phyloP scores from a whole-genome alignment of 2,113 vertebrate genomes.

The Labeo rohita region DNA sequence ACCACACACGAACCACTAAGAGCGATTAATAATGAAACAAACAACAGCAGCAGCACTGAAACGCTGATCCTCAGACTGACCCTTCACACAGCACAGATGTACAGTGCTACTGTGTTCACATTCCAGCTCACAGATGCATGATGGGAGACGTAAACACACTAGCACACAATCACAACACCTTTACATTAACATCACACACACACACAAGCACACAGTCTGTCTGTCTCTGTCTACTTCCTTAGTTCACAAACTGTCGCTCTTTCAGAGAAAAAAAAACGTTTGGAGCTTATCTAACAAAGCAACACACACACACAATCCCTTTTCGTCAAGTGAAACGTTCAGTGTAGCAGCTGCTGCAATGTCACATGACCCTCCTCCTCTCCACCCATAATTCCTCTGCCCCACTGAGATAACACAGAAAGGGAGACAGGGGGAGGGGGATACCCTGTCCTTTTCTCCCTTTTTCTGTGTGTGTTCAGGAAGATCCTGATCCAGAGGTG shows the following conservation, averaged over 20 bases:
- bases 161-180: slow-evolving; percentile 50
- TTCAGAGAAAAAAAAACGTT: slow-evolving; percentile 66
- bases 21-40: slow-evolving; percentile 76
- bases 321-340: slow-evolving; percentile 73
- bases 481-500: slow-evolving; percentile 54
- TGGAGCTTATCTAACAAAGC: slow-evolving; percentile 81
- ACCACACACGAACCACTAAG: slow-evolving; percentile 71
- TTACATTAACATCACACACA: neutral
- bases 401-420: slow-evolving; percentile 73
- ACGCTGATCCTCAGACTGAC: slow-evolving; percentile 4
- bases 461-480: slow-evolving; percentile 36
- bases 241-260: slow-evolving; percentile 14
- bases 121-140: neutral
- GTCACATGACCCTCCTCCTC: slow-evolving; percentile 72
- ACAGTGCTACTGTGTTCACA: slow-evolving; percentile 2
- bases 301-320: slow-evolving; percentile 67
- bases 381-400: slow-evolving; percentile 75
- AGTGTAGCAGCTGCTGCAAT: slow-evolving; percentile 78
- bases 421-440: neutral
- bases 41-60: slow-evolving; percentile 55
- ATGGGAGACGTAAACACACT: neutral
- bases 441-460: neutral
- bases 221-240: slow-evolving; percentile 63
- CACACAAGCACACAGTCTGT: neutral
- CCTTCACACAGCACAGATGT: slow-evolving; percentile 11